phyloP scores from a whole-genome alignment of 2,113 vertebrate genomes.

The Petroica traversi region DNA sequence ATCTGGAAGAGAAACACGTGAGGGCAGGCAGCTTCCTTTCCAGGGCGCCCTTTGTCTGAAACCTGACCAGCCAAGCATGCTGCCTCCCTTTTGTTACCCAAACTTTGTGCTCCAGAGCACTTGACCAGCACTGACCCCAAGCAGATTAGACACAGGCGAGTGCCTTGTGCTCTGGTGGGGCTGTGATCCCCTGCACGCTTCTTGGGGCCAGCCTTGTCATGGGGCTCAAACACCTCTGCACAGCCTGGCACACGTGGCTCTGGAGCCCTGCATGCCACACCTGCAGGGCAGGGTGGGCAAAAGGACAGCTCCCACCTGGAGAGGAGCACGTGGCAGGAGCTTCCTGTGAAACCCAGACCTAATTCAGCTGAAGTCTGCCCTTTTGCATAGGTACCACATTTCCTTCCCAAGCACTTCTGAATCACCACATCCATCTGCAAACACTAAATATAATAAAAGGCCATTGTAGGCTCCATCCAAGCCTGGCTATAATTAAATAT shows the following conservation, averaged over 20 bases:
- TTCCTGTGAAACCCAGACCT: neutral
- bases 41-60: neutral
- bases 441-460: conserved; percentile 12
- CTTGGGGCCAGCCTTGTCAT: fast-evolving
- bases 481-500: conserved; percentile 49
- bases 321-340: neutral
- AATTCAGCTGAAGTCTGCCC: neutral
- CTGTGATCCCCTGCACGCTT: fast-evolving
- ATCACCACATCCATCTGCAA: conserved; percentile 1
- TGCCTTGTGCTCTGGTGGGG: fast-evolving
- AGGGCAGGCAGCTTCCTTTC: neutral
- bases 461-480: conserved; percentile 21
- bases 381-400: neutral
- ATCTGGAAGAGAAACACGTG: fast-evolving
- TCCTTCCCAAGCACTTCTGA: neutral
- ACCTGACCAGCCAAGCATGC: neutral
- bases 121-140: neutral
- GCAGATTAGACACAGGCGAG: neutral
- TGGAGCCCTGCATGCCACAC: neutral
- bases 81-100: neutral
- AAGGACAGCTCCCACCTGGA: neutral
- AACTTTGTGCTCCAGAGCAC: neutral
- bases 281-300: neutral
- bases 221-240: fast-evolving
- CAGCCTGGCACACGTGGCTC: neutral